Percentiles rank a stretch among this genome's conserved stretches.
These are phyloP conservation scores for Sinopyrophorus schimmeli DNA, from an alignment of 2,888 invertebrate species.

Conservation along the genomic window DNA sequence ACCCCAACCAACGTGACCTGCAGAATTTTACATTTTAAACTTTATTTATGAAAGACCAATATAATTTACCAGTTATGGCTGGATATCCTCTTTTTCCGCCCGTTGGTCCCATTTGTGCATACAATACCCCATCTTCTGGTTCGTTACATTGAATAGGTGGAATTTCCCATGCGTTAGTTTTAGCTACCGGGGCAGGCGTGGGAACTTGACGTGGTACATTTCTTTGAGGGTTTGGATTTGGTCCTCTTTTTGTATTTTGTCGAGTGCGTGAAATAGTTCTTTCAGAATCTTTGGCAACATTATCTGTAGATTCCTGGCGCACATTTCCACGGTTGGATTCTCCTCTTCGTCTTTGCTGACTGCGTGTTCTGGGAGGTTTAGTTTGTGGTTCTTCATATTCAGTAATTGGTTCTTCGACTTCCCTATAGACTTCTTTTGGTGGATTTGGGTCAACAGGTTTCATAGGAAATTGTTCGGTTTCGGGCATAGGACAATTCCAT, in stretches of 20 bases:
- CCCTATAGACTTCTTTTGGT: constrained; percentile 35
- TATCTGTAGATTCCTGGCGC: constrained; percentile 18
- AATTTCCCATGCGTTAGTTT: constrained; percentile 76
- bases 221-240: constrained; percentile 16
- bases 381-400: constrained; percentile 22
- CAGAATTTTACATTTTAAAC: neutral
- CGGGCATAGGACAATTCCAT: constrained; percentile 93
- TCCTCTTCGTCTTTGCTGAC: constrained; percentile 24
- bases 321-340: constrained; percentile 7
- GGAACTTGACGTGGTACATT: constrained; percentile 51
- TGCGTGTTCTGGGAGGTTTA: constrained; percentile 15
- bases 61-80: constrained; percentile 75
- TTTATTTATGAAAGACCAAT: too few species aligned
- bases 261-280: constrained; percentile 46
- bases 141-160: constrained; percentile 88
- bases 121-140: constrained; percentile 88
- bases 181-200: constrained; percentile 66
- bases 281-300: constrained; percentile 24
- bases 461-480: constrained; percentile 59
- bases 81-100: constrained; percentile 89
- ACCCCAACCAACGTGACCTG: constrained; percentile 93
- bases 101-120: constrained; percentile 92
- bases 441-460: constrained; percentile 23
- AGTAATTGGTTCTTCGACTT: constrained; percentile 16
- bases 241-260: constrained; percentile 32